These are phyloP conservation scores for Pangasius mekongensis DNA, from an alignment of 2,797 vertebrate genomes.

Conservation along the genomic window DNA sequence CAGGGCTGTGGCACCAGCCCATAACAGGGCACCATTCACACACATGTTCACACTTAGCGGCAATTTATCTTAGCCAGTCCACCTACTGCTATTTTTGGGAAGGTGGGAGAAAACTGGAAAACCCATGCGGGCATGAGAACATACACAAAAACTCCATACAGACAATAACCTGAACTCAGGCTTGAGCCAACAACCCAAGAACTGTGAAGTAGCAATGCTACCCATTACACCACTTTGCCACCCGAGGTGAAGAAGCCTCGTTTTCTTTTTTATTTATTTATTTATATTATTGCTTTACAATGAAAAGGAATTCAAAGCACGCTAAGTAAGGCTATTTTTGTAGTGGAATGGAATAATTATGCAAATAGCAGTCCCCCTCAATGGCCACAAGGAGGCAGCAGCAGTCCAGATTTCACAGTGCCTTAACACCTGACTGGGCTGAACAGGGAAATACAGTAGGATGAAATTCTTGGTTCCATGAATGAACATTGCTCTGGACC, in stretches of 20 bases:
- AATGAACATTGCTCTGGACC: background rate
- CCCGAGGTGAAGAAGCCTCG: too few relatives aligned
- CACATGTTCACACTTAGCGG: background rate
- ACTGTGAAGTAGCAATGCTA: background rate
- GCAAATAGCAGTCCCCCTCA: background rate
- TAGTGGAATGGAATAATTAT: background rate
- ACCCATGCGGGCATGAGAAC: background rate
- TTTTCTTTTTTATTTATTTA: background rate
- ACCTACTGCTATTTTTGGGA: background rate
- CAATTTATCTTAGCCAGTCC: background rate
- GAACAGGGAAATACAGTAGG: background rate
- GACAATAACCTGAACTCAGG: background rate
- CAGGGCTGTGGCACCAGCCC: background rate
- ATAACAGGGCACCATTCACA: background rate
- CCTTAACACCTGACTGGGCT: background rate
- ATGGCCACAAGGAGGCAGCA: constrained; percentile 33
- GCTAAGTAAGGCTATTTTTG: background rate
- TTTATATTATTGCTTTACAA: too few relatives aligned
- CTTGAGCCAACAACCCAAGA: background rate
- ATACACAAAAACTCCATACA: background rate
- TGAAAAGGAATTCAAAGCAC: background rate
- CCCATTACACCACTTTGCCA: background rate
- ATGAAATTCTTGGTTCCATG: background rate
- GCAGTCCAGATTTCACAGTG: background rate
- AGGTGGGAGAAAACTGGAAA: background rate